A percentile compares a stretch with the other conserved stretches of the same genome.
These are phyloP conservation scores for Rhea americana DNA, from an alignment of 2,113 vertebrate species.

Conservation along the genomic window DNA sequence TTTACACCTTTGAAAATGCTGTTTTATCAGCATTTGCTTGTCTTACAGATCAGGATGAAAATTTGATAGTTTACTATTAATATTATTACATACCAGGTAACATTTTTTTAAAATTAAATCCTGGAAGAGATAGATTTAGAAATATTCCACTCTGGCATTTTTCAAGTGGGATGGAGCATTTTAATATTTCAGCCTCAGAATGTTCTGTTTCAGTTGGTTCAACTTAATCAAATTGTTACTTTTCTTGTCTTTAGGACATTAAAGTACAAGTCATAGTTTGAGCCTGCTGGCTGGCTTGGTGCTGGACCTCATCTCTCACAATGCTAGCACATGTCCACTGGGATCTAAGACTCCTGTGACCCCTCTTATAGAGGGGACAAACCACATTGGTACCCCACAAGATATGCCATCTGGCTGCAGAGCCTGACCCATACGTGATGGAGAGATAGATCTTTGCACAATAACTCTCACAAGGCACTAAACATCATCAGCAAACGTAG, in stretches of 20 bases:
- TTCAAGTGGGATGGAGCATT: background rate
- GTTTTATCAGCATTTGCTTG: background rate
- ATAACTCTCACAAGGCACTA: background rate
- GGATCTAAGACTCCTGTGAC: background rate
- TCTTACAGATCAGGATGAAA: background rate
- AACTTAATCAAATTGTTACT: background rate
- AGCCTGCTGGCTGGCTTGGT: background rate
- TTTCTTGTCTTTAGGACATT: background rate
- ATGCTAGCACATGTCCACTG: background rate
- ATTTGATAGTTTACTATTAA: background rate
- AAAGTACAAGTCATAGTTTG: background rate
- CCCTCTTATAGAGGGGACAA: background rate
- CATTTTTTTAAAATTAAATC: background rate
- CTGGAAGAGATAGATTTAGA: background rate
- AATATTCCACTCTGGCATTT: background rate
- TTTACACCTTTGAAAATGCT: background rate
- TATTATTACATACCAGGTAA: background rate
- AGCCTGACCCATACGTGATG: rapidly evolving
- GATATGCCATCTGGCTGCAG: background rate
- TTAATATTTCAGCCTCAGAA: background rate
- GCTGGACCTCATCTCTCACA: background rate
- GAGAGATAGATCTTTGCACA: background rate
- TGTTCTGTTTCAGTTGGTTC: background rate
- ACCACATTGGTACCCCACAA: background rate
- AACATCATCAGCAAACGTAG: background rate